phyloP scores from a whole-genome alignment of 2,797 vertebrate species.

The Sebastes minor region DNA sequence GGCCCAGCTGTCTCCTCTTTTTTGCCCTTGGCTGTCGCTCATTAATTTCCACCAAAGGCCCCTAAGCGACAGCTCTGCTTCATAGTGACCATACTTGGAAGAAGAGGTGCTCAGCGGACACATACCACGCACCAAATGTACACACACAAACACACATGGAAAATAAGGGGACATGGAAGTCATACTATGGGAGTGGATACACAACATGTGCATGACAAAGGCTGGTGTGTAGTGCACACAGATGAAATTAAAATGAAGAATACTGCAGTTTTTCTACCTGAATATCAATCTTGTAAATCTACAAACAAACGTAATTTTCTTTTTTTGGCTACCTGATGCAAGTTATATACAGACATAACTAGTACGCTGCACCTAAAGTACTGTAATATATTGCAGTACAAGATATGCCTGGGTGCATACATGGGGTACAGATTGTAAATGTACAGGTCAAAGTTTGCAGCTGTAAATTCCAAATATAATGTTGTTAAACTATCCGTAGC shows the following conservation, averaged over 20 bases:
- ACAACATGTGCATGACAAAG: not conserved
- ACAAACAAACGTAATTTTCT: not conserved
- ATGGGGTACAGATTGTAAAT: not conserved
- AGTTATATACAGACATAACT: not conserved
- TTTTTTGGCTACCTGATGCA: not conserved
- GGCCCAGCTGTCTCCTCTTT: constrained; percentile 92
- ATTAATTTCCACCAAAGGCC: constrained; percentile 92
- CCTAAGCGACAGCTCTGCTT: constrained; percentile 86
- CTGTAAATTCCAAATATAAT: constrained; percentile 8
- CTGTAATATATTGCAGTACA: not conserved
- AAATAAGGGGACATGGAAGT: constrained; percentile 2
- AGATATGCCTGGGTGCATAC: not conserved
- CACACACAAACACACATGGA: not conserved
- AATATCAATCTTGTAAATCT: not conserved
- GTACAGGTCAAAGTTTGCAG: not conserved
- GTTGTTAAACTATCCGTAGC: not conserved
- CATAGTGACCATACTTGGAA: constrained; percentile 94
- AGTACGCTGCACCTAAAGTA: not conserved
- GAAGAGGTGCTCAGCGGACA: constrained; percentile 75
- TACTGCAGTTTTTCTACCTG: not conserved
- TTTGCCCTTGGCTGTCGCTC: constrained; percentile 91
- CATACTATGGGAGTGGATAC: not conserved
- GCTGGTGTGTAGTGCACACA: not conserved
- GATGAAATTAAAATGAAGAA: not conserved
- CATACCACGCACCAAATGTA: constrained; percentile 1